phyloP scores from a whole-genome alignment of 2,888 invertebrate species.

The Sinotaia quadrata region DNA sequence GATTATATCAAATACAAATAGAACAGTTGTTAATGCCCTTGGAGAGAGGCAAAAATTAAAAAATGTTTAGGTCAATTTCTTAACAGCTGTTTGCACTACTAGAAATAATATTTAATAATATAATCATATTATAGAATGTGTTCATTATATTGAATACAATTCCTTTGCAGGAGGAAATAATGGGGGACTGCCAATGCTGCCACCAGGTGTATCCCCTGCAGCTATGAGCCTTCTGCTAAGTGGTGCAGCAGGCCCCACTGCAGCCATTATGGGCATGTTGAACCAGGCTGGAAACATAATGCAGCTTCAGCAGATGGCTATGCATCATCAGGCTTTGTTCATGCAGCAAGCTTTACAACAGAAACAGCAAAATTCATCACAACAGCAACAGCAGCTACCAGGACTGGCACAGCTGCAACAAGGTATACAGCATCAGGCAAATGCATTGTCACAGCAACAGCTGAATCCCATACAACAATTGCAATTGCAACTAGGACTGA shows the following conservation, averaged over 20 bases:
- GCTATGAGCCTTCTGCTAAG: conserved; percentile 15
- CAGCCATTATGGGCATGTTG: conserved; percentile 19
- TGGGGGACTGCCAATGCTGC: conserved; percentile 21
- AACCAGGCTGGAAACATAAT: background rate
- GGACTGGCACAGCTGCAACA: background rate
- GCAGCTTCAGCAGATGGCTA: conserved; percentile 17
- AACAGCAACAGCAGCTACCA: background rate
- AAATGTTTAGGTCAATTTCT: too few species aligned
- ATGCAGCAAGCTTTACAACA: conserved; percentile 22
- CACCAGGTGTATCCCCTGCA: conserved; percentile 14
- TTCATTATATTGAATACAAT: too few species aligned
- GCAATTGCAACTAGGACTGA: background rate
- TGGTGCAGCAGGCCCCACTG: conserved; percentile 15
- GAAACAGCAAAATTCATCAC: background rate
- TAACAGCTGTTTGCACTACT: too few species aligned
- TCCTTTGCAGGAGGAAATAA: conserved; percentile 14
- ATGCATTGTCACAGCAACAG: background rate
- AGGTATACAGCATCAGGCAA: background rate
- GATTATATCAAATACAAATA: too few species aligned
- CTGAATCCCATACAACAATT: background rate
- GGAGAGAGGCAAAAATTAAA: too few species aligned
- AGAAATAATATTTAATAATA: too few species aligned
- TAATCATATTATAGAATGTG: too few species aligned
- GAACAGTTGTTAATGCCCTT: too few species aligned
- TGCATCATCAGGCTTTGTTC: conserved; percentile 27